Evolutionary conservation across 2,797 vertebrate genomes (phyloP), one percentile per base, ranked within the genome.

Genomic region (Babyrousa celebensis): DNA sequence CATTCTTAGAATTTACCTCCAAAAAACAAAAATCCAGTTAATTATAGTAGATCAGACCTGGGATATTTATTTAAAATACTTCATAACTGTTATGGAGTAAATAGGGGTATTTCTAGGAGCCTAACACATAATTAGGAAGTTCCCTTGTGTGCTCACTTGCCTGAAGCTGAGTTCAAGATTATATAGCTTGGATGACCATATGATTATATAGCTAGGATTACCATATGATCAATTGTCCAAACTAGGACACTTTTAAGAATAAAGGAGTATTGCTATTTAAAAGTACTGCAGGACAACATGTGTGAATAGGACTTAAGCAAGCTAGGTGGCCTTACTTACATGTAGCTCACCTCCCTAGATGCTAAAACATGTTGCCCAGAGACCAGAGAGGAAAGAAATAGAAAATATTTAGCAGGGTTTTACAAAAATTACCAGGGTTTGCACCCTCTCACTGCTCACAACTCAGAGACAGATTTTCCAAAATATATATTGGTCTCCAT

Each of bases 401-500:
- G 58, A 36, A 67, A 94, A 94, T 60, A 95, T 29, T 90, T 91
- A 91, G 48, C 67, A 90, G 52, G 58, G 68, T 94, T 89, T 98
- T 97, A 77, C n/a, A 94, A 86, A 95, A 27, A 11, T 21, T 36
- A 54, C 2, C 10, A 85, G 62, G 43, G 68, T 82, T 92, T 71
- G 32, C 9, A 88, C 10, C 40, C 1, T 70, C 21, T 83, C 54
- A 1, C 25, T 62, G 14, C 86, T 75, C 25, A 84, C 56, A 92
- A 95, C 20, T 95, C 68, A 94, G 89, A 67, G 84, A 93, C 23
- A 91, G 36, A 29, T 94, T 97, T 93, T 83, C 86, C 83, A 43
- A 97, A 96, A 90, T 93, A 92, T 29, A 54, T 82, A 82, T 94
- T 97, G 83, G 93, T 85, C 77, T 94, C 94, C 27, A 16, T 79